Evolutionary conservation across 2,888 invertebrate genomes (phyloP).

Genomic region (Helicoverpa assulta): DNA sequence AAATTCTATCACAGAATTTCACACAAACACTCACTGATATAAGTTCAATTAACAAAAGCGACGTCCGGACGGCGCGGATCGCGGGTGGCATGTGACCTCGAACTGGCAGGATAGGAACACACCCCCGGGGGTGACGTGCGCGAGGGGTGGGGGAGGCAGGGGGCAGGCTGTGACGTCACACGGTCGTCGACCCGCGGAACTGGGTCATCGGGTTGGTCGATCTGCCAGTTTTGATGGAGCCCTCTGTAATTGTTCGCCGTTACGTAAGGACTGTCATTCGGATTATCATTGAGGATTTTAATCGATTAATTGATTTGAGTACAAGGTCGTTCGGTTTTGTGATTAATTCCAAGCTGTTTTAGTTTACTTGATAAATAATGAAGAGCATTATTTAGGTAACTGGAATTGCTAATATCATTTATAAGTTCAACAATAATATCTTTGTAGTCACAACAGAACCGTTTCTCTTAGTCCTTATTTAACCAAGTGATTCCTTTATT

Average conservation of each 20-base stretch:
- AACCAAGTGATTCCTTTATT: neutral
- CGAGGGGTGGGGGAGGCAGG: constrained; percentile 69
- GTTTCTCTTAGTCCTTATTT: no score
- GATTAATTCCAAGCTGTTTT: neutral
- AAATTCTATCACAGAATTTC: constrained; percentile 51
- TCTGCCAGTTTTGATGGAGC: constrained; percentile 73
- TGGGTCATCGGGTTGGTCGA: constrained; percentile 86
- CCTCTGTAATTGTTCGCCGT: constrained; percentile 68
- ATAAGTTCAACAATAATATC: no score
- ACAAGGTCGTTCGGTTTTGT: constrained; percentile 29
- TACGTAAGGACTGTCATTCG: constrained; percentile 65
- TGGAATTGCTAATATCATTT: neutral
- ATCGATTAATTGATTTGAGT: constrained; percentile 30
- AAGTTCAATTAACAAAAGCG: constrained; percentile 60
- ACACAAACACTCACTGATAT: constrained; percentile 61
- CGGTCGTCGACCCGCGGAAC: constrained; percentile 85
- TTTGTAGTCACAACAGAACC: no score
- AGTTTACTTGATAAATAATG: neutral
- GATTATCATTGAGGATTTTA: constrained; percentile 29
- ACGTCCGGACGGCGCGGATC: constrained; percentile 76
- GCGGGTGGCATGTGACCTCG: constrained; percentile 85
- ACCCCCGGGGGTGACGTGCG: constrained; percentile 80
- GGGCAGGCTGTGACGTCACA: constrained; percentile 84
- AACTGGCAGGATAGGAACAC: constrained; percentile 77
- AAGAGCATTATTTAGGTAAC: neutral